These are phyloP conservation scores for Oncopeltus fasciatus DNA, from an alignment of 1,140 invertebrate genomes.

Conservation along the genomic window DNA sequence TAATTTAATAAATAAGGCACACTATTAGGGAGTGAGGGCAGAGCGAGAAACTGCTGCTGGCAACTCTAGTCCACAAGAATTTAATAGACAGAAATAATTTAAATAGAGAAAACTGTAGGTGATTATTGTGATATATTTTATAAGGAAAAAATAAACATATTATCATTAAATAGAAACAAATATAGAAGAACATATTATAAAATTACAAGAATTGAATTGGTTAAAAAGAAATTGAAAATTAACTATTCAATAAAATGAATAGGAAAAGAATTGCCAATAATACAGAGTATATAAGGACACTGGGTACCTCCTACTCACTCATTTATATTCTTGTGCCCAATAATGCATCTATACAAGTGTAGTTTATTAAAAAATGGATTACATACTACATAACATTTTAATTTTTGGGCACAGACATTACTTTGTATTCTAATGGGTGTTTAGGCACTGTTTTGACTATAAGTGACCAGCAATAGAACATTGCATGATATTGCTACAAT, in stretches of 20 bases:
- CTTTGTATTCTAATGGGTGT: background rate
- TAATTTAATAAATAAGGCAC: slow-evolving; percentile 8
- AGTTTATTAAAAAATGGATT: background rate
- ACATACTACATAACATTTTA: slow-evolving; percentile 9
- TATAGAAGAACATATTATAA: no score
- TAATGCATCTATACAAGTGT: slow-evolving; percentile 1
- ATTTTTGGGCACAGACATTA: background rate
- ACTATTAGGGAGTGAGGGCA: slow-evolving; percentile 9
- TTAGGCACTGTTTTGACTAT: slow-evolving; percentile 7
- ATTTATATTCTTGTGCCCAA: slow-evolving; percentile 3
- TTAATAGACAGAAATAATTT: no score
- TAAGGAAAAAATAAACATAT: no score
- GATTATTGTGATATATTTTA: no score
- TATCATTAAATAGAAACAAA: no score
- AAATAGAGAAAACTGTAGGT: no score
- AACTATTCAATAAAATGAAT: no score
- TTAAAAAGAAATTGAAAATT: no score
- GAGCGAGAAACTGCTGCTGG: background rate
- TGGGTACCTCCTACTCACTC: background rate
- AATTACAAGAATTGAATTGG: no score
- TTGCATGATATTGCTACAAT: slow-evolving; percentile 2
- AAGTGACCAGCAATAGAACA: slow-evolving; percentile 3
- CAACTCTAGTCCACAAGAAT: background rate
- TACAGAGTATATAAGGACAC: background rate
- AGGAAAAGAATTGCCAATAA: background rate